Evolutionary conservation across 2,113 vertebrate genomes (phyloP), one percentile per base, ranked within the genome.

Genomic region (Sigmodon hispidus): DNA sequence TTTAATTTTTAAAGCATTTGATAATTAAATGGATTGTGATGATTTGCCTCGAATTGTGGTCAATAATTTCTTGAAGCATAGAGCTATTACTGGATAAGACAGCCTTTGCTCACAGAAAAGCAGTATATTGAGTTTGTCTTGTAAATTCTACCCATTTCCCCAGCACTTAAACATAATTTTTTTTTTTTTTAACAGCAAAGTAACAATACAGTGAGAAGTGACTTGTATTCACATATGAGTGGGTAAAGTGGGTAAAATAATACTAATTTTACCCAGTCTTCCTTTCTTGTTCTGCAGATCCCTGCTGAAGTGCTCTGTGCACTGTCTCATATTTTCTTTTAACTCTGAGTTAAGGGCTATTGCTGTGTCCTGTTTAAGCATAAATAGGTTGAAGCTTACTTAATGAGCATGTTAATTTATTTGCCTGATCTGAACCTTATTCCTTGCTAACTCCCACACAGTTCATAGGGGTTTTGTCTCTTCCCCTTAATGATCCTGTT

Each of bases 131-230:
- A 87, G 36, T 84, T 96, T 65, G 34, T 94, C 6, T 90, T 80
- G 3, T 76, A 55, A 77, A 85, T 45, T 4, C 55, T 73, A 3
- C 5, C 12, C 9, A 31, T 10, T 19, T 10, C 40, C 4, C 34
- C 3, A 40, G n/a, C 29, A 69, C 48, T 76, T 9, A 45, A 50
- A 76, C 29, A 52, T n/a, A 90, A 63, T 4, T 70, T 50, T 15
- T 77, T 75, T 69, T 4, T 31, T 61, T 72, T 48, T 89, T 79
- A 94, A 52, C 34, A 63, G 21, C 40, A 88, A 69, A 76, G 29
- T 91, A 91, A 40, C 43, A 94, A 45, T 92, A 57, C 72, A 80
- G 63, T 90, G n/a, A 91, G 80, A 92, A 94, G 16, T 77, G 59
- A 40, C 69, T 85, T 92, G 13, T 87, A 75, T 36, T 90, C 92